phyloP scores from a whole-genome alignment of 1,140 invertebrate genomes.

The Episyrphus balteatus region DNA sequence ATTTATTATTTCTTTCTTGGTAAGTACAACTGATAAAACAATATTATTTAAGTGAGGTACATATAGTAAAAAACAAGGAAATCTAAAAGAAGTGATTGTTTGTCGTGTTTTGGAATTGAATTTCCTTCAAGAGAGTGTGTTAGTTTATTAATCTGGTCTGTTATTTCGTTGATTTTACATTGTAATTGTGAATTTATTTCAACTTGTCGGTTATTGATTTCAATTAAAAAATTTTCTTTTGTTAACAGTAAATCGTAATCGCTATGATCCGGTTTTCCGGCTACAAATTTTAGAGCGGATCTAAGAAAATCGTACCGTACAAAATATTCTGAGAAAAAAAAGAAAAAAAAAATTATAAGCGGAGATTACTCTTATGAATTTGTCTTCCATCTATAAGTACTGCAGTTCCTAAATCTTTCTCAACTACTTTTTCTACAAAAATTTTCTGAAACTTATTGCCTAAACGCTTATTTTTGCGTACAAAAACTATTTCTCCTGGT shows the following conservation, averaged over 20 bases:
- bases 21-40: too few relatives aligned
- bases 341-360: too few relatives aligned
- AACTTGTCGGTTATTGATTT: neutral
- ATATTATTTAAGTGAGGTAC: too few relatives aligned
- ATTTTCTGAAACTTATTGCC: constrained; percentile 4
- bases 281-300: constrained; percentile 1
- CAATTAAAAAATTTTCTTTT: neutral
- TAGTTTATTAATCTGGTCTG: too few relatives aligned
- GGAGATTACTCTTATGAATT: constrained; percentile 4
- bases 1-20: too few relatives aligned
- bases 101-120: too few relatives aligned
- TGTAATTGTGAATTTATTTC: neutral
- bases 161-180: neutral
- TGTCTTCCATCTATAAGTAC: neutral
- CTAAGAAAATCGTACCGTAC: neutral
- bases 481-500: constrained; percentile 1
- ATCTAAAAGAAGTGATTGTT: too few relatives aligned
- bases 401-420: neutral
- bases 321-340: too few relatives aligned
- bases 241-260: neutral
- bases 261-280: neutral
- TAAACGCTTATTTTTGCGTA: constrained; percentile 1
- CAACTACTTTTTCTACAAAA: neutral
- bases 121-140: too few relatives aligned
- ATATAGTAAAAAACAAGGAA: too few relatives aligned